Percentiles rank a stretch among this genome's conserved stretches.
Evolutionary conservation across 2,113 vertebrate genomes (phyloP).

Genomic region (Psittacula cyanocephala): DNA sequence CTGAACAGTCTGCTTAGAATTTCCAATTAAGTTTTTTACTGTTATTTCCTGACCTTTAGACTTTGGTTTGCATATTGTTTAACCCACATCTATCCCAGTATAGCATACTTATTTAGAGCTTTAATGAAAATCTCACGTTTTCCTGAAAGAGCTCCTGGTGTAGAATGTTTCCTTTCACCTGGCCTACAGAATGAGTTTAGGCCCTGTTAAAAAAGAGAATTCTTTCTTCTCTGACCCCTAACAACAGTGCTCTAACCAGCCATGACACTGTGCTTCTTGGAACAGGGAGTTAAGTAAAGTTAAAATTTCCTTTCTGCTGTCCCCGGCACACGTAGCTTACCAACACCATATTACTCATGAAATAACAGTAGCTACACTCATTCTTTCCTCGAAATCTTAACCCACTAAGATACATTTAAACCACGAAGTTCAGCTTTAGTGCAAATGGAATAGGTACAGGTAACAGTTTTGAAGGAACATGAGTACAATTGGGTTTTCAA

Average conservation of each 20-base stretch:
- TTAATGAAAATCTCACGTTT: background rate
- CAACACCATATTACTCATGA: background rate
- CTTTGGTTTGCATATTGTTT: background rate
- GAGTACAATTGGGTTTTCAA: background rate
- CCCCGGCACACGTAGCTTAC: background rate
- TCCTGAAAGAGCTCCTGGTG: background rate
- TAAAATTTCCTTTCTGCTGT: background rate
- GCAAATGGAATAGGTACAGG: background rate
- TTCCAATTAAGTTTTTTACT: background rate
- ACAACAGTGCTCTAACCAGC: background rate
- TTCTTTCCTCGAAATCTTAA: background rate
- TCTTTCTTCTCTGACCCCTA: background rate
- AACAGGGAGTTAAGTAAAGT: background rate
- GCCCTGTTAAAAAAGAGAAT: background rate
- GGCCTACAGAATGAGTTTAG: background rate
- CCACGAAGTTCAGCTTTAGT: background rate
- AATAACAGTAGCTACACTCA: background rate
- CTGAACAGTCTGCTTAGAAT: background rate
- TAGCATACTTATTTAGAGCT: background rate
- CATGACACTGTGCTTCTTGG: background rate
- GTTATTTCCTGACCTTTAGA: background rate
- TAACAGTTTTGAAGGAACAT: background rate
- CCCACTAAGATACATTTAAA: background rate
- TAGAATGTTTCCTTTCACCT: background rate
- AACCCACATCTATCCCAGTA: background rate